Base-by-base conservation (phyloP, 2,113 vertebrate genomes). In the Eurystomus gularis region DNA sequence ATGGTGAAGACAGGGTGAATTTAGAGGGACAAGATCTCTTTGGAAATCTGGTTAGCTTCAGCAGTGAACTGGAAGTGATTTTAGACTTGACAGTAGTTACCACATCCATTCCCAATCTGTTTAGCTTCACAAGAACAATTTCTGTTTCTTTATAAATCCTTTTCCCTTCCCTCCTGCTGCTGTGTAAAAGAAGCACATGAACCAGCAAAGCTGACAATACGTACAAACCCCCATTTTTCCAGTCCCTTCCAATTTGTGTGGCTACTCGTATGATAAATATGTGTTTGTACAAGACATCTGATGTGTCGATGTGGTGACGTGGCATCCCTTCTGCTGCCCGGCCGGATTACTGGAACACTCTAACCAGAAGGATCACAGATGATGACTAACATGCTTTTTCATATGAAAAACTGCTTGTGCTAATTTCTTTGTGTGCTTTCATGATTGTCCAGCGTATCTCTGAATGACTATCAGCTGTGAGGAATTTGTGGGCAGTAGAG, bases 381-480 rank as follows among this genome's bases (percentile, higher is more conserved):
- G 92, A 93, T 95, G 96, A 96, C 93, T 93, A 94, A 94, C 35
- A 44, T 10, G 11, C 42, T 87, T 81, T 48, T 82, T 79, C 17
- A 2, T 49, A 20, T 33, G 66, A 94, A 94, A 95, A 96, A 76
- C 89, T 69, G 70, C 94, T 70, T 72, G 44, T 82, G 88, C 77
- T 95, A n/a, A 49, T 37, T 90, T 68, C 90, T 62, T 69, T 24
- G 12, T 21, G n/a, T 90, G 71, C 86, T 94, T 92, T 96, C 58
- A 51, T 94, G 86, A 2, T 46, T 96, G 92, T 91, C 88, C 95
- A 95, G 94, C 3, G 0, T 85, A 86, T 93, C 77, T 89, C 54
- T 77, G 91, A 89, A 92, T 92, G 81, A 66, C 76, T 92, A 35
- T 96, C 90, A 92, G 95, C 92, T 94, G 95, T 33, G 46, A 80